Percentiles rank a stretch among this genome's conserved stretches.
phyloP scores from a whole-genome alignment of 2,113 vertebrate genomes.

The Lamprologus ornatipinnis region DNA sequence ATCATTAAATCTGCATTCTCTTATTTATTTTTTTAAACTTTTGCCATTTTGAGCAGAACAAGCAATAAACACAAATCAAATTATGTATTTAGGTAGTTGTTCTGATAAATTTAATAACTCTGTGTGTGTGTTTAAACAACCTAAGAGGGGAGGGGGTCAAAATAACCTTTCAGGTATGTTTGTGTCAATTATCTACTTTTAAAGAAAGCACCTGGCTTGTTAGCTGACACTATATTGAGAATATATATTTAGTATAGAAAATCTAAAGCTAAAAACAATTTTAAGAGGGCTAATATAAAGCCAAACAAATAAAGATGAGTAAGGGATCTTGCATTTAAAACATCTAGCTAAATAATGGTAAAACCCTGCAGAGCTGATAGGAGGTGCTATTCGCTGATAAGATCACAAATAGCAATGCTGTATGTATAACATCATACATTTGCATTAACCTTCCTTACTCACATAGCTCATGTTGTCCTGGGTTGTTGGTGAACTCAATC shows the following conservation, averaged over 20 bases:
- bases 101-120: background rate
- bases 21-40: background rate
- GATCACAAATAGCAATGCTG: background rate
- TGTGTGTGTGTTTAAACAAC: background rate
- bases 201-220: background rate
- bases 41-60: background rate
- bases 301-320: background rate
- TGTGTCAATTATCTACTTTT: background rate
- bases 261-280: background rate
- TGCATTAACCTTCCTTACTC: slow-evolving; percentile 53
- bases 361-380: background rate
- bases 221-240: background rate
- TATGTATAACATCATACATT: background rate
- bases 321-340: background rate
- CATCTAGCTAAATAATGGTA: background rate
- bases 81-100: background rate
- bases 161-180: background rate
- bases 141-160: background rate
- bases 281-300: background rate
- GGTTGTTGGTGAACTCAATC: slow-evolving; percentile 88
- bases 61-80: background rate
- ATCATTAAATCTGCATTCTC: background rate
- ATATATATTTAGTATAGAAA: background rate
- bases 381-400: background rate
- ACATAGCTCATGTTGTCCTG: slow-evolving; percentile 89